Evolutionary conservation across 2,797 vertebrate species (phyloP).

Genomic region (Chrosomus eos): DNA sequence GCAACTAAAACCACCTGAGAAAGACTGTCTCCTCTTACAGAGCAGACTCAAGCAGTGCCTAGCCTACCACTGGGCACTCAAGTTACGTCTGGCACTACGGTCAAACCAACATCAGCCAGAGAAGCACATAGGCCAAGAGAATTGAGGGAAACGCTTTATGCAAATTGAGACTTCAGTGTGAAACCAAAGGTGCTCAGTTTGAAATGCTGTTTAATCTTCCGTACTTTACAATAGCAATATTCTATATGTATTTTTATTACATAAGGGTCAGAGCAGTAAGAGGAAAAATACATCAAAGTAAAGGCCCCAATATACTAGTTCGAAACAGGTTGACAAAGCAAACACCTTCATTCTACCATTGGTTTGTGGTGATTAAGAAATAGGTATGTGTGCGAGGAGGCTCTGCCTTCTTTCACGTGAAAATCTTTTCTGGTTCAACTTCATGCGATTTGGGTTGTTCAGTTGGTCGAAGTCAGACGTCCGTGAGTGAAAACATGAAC

Average conservation of each 20-base stretch:
- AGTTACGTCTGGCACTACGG: slow-evolving; percentile 29
- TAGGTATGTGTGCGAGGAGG: too few species aligned
- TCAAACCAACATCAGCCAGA: slow-evolving; percentile 10
- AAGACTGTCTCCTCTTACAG: slow-evolving; percentile 42
- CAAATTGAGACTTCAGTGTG: not conserved
- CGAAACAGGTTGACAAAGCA: too few species aligned
- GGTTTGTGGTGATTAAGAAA: too few species aligned
- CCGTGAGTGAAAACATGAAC: too few species aligned
- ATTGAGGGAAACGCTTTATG: not conserved
- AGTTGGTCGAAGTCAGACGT: too few species aligned
- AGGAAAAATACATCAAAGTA: not conserved
- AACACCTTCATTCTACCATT: too few species aligned
- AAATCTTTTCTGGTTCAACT: too few species aligned
- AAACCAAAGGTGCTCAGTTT: slow-evolving; percentile 22
- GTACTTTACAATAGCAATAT: not conserved
- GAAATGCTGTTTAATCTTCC: slow-evolving; percentile 14
- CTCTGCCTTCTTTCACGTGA: too few species aligned
- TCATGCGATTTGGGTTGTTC: too few species aligned
- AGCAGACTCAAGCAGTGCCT: slow-evolving; percentile 43
- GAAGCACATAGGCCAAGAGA: slow-evolving; percentile 18
- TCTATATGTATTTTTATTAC: not conserved
- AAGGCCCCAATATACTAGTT: not conserved
- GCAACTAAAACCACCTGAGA: slow-evolving; percentile 39
- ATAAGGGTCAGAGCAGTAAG: not conserved
- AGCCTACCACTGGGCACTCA: slow-evolving; percentile 36